Conservation (phyloP, 2,888 invertebrate genomes). For the Ischnus inquisitorius region DNA sequence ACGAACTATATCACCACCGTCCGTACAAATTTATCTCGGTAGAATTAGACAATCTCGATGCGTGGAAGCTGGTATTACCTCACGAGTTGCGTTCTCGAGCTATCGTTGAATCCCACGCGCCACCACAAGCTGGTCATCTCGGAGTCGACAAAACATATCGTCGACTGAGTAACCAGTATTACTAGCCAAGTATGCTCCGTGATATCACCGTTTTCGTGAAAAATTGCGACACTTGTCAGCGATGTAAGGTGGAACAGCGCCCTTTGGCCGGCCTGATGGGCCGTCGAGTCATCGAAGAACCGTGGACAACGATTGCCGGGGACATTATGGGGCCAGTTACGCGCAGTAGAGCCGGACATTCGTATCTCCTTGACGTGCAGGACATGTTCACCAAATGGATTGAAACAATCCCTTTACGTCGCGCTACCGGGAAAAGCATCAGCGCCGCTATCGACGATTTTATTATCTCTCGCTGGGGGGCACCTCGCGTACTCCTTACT, state of each 20-base stretch:
- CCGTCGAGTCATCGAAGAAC: conserved; percentile 15
- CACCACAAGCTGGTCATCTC: neutral
- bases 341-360: neutral
- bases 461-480: conserved; percentile 46
- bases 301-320: conserved; percentile 23
- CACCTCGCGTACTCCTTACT: conserved; percentile 20
- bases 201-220: neutral
- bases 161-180: too few relatives aligned
- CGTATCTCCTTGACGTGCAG: conserved; percentile 27
- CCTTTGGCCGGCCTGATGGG: conserved; percentile 7
- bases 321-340: neutral
- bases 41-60: too few relatives aligned
- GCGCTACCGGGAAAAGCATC: conserved; percentile 62
- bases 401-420: conserved; percentile 60
- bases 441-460: conserved; percentile 33
- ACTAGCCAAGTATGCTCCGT: too few relatives aligned
- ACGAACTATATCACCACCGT: too few relatives aligned
- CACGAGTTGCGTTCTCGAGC: too few relatives aligned
- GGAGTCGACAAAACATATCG: too few relatives aligned
- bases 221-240: conserved; percentile 38
- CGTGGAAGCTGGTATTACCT: too few relatives aligned
- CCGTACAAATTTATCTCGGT: too few relatives aligned
- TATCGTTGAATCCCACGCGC: neutral
- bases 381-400: conserved; percentile 64
- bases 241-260: conserved; percentile 33